phyloP scores from a whole-genome alignment of 2,888 invertebrate species.

The Eupelmus urozonus region DNA sequence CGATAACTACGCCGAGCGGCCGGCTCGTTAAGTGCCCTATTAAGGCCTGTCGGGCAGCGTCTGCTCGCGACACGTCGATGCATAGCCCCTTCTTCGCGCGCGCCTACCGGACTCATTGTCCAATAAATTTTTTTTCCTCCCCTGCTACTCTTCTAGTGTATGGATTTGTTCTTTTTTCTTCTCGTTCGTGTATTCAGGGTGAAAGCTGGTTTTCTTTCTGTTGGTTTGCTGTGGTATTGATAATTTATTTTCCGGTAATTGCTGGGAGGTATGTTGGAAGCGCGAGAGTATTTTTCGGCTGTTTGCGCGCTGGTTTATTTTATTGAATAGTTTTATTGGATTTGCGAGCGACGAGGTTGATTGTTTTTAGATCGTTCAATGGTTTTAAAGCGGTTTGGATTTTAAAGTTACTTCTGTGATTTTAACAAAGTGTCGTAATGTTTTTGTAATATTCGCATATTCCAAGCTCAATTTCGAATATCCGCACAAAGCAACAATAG shows the following conservation, averaged over 20 bases:
- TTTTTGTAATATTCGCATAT: too few relatives aligned
- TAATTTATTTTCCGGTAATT: constrained; percentile 31
- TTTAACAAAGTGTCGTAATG: not conserved
- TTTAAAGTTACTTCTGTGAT: not conserved
- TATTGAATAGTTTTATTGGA: not conserved
- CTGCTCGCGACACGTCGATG: constrained; percentile 42
- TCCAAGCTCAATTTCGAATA: too few relatives aligned
- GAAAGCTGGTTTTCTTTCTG: too few relatives aligned
- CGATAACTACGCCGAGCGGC: constrained; percentile 14
- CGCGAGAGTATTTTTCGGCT: constrained; percentile 14
- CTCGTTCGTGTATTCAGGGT: not conserved
- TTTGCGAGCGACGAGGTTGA: not conserved
- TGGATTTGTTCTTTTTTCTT: not conserved
- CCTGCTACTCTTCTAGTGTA: not conserved
- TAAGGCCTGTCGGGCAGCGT: constrained; percentile 33
- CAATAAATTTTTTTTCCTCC: constrained; percentile 31
- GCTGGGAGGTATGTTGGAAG: not conserved
- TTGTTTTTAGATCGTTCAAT: not conserved
- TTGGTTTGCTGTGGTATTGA: constrained; percentile 13
- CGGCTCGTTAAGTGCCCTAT: constrained; percentile 46
- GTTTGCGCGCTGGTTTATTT: not conserved
- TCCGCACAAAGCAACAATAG: too few relatives aligned
- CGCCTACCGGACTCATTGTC: constrained; percentile 20
- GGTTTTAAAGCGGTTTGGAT: not conserved
- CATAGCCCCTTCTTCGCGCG: not conserved